These are phyloP conservation scores for Dermolepida albohirtum DNA, from an alignment of 2,888 invertebrate genomes.

Conservation along the genomic window DNA sequence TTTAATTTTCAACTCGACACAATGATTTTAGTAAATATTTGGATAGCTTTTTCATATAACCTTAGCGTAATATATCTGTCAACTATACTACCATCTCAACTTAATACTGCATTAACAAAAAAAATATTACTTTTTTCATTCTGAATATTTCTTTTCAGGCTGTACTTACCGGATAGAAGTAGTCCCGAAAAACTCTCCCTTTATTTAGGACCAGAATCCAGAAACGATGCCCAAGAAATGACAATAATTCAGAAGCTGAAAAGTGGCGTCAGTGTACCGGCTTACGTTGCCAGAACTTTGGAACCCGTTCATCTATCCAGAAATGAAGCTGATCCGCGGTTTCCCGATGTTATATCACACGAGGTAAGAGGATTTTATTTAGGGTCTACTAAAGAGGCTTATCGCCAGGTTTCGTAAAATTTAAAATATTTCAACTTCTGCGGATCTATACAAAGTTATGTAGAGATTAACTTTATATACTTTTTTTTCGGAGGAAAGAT, in stretches of 20 bases:
- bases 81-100: neutral
- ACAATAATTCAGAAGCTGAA: slow-evolving; percentile 56
- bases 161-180: slow-evolving; percentile 69
- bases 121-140: neutral
- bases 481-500: no score
- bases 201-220: slow-evolving; percentile 61
- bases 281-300: slow-evolving; percentile 65
- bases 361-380: slow-evolving; percentile 55
- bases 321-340: slow-evolving; percentile 65
- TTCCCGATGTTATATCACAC: slow-evolving; percentile 65
- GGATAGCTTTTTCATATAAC: no score
- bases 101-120: neutral
- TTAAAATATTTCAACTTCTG: neutral
- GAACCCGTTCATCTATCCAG: slow-evolving; percentile 66
- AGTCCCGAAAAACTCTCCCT: slow-evolving; percentile 61
- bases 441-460: no score
- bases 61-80: neutral
- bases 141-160: slow-evolving; percentile 58
- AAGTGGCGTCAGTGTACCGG: slow-evolving; percentile 55
- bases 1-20: no score
- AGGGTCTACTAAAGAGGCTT: slow-evolving; percentile 13
- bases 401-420: neutral
- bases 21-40: no score
- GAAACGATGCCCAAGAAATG: slow-evolving; percentile 56
- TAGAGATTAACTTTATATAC: no score